Evolutionary conservation across 2,797 vertebrate species (phyloP), one percentile per base, ranked within the genome.

Genomic region (Coregonus ussuriensis): DNA sequence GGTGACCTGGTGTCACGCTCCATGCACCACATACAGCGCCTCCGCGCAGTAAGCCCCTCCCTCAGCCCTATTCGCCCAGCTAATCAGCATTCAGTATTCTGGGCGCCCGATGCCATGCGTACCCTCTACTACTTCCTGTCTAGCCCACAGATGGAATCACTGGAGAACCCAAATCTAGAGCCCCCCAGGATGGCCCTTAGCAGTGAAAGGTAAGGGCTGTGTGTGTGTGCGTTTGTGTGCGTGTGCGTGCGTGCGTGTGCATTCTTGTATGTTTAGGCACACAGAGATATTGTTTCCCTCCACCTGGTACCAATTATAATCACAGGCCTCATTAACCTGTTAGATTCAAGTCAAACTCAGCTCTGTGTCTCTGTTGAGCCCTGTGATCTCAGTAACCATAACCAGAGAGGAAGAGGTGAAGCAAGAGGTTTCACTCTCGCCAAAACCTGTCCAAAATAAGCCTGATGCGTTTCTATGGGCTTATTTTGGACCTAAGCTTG

Each of bases 91-190:
- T 89, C 94, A 2, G 93, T 95, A 76, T 96, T 95, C 66, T 99
- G 98, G 98, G 96, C 96, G 41, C 94, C 97, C 0, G 96, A 96
- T 0, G 96, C 97, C 76, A 95, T 99, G 1, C 96, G 95, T 71
- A 97, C 96, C 0, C 95, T 98, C 62, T 98, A 97, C 93, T 99
- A 99, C 90, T 98, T 97, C 93, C 93, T 98, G n/a, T 96, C 96
- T 74, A 96, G 95, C 59, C 95, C 96, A 16, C 96, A 98, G 69
- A 97, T 97, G 96, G 97, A 99, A 73, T 97, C 95, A 2, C 92
- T 96, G 94, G 97, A 98, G 86, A 97, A 97, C 75, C 97, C 96
- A 63, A 96, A 97, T 93, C 91, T 98, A 51, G 96, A 97, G 83
- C 96, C 96, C 6, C 95, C 95, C 0, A 89, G 93, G 84, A 94